Evolutionary conservation across 2,113 vertebrate species (phyloP), one percentile per base, ranked within the genome.

Genomic region (Chloebia gouldiae): DNA sequence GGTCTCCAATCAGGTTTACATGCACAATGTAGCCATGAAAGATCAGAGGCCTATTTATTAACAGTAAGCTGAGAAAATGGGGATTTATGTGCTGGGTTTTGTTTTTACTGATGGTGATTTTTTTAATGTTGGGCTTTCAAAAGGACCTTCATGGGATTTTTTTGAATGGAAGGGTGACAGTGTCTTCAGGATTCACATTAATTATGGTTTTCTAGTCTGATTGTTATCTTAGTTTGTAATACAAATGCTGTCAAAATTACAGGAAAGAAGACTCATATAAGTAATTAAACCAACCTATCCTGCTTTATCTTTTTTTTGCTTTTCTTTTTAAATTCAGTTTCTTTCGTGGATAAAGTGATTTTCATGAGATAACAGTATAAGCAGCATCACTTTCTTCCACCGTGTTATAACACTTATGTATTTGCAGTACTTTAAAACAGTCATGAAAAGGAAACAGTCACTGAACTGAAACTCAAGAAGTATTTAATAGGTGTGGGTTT

Each of bases 121-220:
- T 77, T 93, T 71, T 30, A 18, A 42, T 68, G 6, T 20, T 64
- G n/a, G 13, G 7, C 10, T 82, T 79, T 73, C 30, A 51, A 13
- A 71, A 81, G 37, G 12, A 53, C 7, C 5, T 66, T 30, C 27
- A 15, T 61, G 40, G n/a, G 13, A 5, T 23, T 59, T 92, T 92
- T 15, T 13, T 0, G 0, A 8, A 18, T 12, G 13, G 3, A 30
- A 40, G 5, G 3, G 2, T 69, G 27, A 40, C 31, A 72, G 14
- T 90, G 66, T 64, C 35, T 83, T 90, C 15, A 75, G 37, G 5
- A 54, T 82, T 68, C 15, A 23, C 3, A 3, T 73, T 59, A 6
- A 35, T 44, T 68, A 28, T 33, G 69, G 15, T 70, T 61, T 88
- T 66, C n/a, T 78, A 25, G 15, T 90, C 79, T 66, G n/a, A 53